Evolutionary conservation across 2,888 invertebrate species (phyloP).

Genomic region (Eremobia ochroleuca): DNA sequence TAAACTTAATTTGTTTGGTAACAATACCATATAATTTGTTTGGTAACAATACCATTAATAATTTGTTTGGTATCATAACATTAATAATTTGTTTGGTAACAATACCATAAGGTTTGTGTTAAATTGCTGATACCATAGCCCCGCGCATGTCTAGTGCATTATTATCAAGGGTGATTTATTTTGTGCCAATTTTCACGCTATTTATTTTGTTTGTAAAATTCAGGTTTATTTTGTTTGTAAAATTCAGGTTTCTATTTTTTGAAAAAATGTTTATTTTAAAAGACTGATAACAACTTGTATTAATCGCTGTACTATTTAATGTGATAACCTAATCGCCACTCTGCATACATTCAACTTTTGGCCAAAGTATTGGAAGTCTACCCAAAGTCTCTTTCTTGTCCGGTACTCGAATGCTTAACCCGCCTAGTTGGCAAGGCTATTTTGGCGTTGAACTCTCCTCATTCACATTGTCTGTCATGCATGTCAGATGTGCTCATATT

Average conservation of each 20-base stretch:
- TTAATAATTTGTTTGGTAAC: background rate
- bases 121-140: background rate
- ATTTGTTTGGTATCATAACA: too few species aligned
- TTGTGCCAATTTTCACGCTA: background rate
- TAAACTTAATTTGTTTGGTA: background rate
- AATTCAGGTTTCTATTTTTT: background rate
- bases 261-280: background rate
- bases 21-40: too few species aligned
- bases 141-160: background rate
- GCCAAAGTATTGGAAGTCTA: background rate
- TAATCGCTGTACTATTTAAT: background rate
- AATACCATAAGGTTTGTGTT: background rate
- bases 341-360: background rate
- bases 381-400: background rate
- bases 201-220: background rate
- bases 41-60: background rate
- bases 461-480: conserved; percentile 8
- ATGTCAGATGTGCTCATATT: conserved; percentile 34
- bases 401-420: conserved; percentile 18
- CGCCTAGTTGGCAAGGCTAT: background rate
- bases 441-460: background rate
- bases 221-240: background rate
- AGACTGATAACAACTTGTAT: too few species aligned
- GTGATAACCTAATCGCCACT: too few species aligned
- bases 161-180: background rate